A percentile compares a stretch with the other conserved stretches of the same genome.
These are phyloP conservation scores for Opisthograptis luteolata DNA, from an alignment of 2,888 invertebrate genomes.

Conservation along the genomic window DNA sequence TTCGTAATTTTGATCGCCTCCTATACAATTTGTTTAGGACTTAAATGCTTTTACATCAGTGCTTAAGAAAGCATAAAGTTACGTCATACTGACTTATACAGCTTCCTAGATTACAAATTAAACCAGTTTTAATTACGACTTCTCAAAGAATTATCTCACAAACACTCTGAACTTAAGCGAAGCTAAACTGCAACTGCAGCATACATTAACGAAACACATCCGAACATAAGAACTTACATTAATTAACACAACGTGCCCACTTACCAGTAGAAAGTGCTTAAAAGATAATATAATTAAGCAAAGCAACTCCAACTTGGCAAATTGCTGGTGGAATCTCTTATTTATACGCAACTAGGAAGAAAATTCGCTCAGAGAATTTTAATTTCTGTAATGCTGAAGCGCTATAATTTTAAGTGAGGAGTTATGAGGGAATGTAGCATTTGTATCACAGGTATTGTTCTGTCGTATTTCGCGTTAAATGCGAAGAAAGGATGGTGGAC, in stretches of 20 bases:
- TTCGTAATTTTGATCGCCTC: too few relatives aligned
- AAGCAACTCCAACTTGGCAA: conserved; percentile 66
- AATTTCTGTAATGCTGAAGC: conserved; percentile 60
- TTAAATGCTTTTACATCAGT: too few relatives aligned
- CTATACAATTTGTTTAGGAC: too few relatives aligned
- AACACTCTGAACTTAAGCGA: conserved; percentile 1
- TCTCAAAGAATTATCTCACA: neutral
- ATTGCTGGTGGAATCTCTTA: conserved; percentile 62
- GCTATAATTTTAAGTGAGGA: conserved; percentile 51
- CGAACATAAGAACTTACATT: conserved; percentile 44
- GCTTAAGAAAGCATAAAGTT: too few relatives aligned
- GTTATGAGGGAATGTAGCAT: conserved; percentile 7
- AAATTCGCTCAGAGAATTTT: conserved; percentile 68
- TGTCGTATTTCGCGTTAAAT: neutral
- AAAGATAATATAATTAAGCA: conserved; percentile 65
- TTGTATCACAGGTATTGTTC: conserved; percentile 5
- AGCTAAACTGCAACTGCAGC: conserved; percentile 1
- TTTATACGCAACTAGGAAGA: conserved; percentile 60
- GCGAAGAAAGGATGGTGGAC: neutral
- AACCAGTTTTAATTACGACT: neutral
- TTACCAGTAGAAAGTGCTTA: conserved; percentile 51
- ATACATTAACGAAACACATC: conserved; percentile 32
- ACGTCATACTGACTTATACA: too few relatives aligned
- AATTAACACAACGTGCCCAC: conserved; percentile 58
- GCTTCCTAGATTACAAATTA: too few relatives aligned